Conservation (phyloP, 1,140 invertebrate species). For the Hypothenemus hampei region DNA sequence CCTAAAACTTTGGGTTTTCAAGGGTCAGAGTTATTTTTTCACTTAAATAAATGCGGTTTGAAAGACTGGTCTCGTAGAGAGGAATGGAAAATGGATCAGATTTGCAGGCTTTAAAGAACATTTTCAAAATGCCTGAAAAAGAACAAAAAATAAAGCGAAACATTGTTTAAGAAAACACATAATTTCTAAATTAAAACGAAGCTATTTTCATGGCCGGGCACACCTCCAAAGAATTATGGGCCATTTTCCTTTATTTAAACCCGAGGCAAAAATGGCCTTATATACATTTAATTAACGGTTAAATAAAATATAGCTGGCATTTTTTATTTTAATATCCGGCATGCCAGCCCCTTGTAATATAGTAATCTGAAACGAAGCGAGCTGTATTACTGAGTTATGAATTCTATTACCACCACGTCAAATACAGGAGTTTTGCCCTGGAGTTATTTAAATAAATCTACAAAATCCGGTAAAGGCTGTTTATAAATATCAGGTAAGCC, state of each 20-base stretch:
- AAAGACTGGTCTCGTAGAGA: no score
- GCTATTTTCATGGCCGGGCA: slow-evolving; percentile 13
- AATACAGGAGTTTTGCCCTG: slow-evolving; percentile 3
- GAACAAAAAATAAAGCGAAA: not conserved
- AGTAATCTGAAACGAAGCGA: slow-evolving; percentile 7
- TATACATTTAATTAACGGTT: slow-evolving; percentile 26
- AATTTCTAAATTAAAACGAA: slow-evolving; percentile 23
- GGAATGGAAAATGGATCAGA: not conserved
- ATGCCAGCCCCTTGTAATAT: slow-evolving; percentile 13
- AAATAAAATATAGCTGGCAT: slow-evolving; percentile 18
- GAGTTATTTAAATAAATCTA: slow-evolving; percentile 4
- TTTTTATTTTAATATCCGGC: slow-evolving; percentile 26
- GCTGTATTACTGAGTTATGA: slow-evolving; percentile 11
- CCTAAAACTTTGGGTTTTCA: slow-evolving; percentile 9
- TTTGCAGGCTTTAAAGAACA: not conserved
- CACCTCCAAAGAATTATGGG: slow-evolving; percentile 20
- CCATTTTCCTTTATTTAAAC: slow-evolving; percentile 20
- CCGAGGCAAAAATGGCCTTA: slow-evolving; percentile 8
- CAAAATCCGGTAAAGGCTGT: not conserved
- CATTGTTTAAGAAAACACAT: slow-evolving; percentile 10
- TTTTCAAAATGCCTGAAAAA: not conserved
- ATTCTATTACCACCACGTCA: slow-evolving; percentile 10
- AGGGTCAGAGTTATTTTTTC: slow-evolving; percentile 12
- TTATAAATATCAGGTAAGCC: not conserved
- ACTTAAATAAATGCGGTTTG: slow-evolving; percentile 14